Base-by-base conservation (phyloP, 1,140 invertebrate genomes). In the Himalopsyche phryganea region DNA sequence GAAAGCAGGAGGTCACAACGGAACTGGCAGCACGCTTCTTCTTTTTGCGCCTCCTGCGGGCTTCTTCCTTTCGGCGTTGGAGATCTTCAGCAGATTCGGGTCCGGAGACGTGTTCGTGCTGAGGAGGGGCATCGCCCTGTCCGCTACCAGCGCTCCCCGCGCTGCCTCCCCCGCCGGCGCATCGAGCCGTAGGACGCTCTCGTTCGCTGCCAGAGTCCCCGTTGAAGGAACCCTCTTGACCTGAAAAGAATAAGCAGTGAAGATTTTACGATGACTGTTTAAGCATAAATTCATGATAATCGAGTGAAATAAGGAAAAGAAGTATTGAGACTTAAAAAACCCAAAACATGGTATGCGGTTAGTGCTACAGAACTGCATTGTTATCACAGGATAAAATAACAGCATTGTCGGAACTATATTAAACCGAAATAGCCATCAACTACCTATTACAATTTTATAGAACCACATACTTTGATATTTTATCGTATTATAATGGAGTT, bases 11-110 rank as follows among this genome's bases (percentile, higher is more conserved):
- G 56, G 90, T 91, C 61, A 91, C 88, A 56, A 92, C 79, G 50
- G 89, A 92, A 66, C 88, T 89, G 68, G 88, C 89, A 46, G 89
- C 90, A 66, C 89, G 85, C 79, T 91, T 92, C 85, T 92, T 92
- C 81, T 88, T 92, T 65, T 89, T 85, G 63, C 90, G 81, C 73
- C 90, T 89, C 73, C 86, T 86, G 68, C 90, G 86, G 64, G 90
- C 90, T 75, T 92, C 90, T 66, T 92, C 90, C 77, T 92, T 90
- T 66, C 89, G 86, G 48, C 84, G 79, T 68, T 83, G 81, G 53
- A 87, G 73, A 63, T 86, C 84, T 62, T 78, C 76, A 56, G 67
- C 79, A 60, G 68, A 71, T 67, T 71, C 79, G 50, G 68, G 78
- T 65, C 67, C 77, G n/a, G 28, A 9, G 23, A 9, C 23, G 23